Percentiles rank a stretch among this genome's conserved stretches.
phyloP scores from a whole-genome alignment of 2,113 vertebrate genomes.

The Crotalus horridus region DNA sequence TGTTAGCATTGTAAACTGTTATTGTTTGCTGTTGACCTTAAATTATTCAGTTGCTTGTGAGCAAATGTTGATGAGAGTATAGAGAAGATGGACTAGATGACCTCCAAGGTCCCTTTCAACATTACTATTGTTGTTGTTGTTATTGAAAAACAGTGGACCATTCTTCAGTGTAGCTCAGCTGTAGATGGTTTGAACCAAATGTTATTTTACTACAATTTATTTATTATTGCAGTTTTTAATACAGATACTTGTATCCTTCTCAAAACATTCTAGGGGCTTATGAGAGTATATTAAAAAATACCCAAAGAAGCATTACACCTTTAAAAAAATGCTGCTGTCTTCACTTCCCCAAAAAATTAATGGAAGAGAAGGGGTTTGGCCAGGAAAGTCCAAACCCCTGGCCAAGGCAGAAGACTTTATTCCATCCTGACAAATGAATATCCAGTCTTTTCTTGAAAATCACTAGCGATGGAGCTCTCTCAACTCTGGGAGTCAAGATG shows the following conservation, averaged over 20 bases:
- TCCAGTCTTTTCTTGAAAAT: too few species aligned
- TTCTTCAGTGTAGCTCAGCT: not conserved
- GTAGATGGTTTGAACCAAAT: not conserved
- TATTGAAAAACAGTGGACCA: too few species aligned
- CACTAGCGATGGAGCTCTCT: not conserved
- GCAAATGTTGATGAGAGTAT: not conserved
- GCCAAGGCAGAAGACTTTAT: too few species aligned
- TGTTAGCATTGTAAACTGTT: not conserved
- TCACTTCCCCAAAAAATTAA: not conserved
- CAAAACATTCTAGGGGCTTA: not conserved
- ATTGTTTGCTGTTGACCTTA: not conserved
- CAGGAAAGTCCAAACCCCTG: too few species aligned
- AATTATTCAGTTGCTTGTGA: not conserved
- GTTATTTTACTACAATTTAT: not conserved
- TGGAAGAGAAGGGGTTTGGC: too few species aligned
- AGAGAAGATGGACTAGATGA: too few species aligned
- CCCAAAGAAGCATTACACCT: not conserved
- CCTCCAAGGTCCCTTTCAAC: too few species aligned
- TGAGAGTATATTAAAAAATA: not conserved
- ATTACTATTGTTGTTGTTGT: too few species aligned
- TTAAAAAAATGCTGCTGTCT: not conserved
- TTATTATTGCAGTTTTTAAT: not conserved
- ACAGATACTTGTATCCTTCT: not conserved
- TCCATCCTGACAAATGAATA: too few species aligned
- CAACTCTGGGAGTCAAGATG: not conserved